These are phyloP conservation scores for Xiphorhynchus erythropygius DNA, from an alignment of 2,797 vertebrate genomes.

Conservation along the genomic window DNA sequence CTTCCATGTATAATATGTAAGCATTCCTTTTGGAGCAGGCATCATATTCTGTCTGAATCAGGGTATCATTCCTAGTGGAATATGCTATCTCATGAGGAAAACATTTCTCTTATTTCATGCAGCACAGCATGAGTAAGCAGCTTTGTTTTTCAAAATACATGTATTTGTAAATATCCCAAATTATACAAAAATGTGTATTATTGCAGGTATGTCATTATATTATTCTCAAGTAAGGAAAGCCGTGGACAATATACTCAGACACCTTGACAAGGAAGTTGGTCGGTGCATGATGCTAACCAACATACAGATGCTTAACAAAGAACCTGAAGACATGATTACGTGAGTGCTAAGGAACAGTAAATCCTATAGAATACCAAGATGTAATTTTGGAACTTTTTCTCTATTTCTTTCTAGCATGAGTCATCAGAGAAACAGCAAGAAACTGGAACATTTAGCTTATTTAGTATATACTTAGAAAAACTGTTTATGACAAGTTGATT, in stretches of 20 bases:
- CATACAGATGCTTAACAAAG: slow-evolving; percentile 98
- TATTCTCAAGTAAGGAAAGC: slow-evolving; percentile 98
- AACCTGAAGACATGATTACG: slow-evolving; percentile 99
- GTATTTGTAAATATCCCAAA: not conserved
- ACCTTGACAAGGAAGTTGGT: slow-evolving; percentile 98
- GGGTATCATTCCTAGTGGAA: not conserved
- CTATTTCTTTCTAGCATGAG: not conserved
- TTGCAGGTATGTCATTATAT: slow-evolving; percentile 95
- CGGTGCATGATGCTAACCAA: slow-evolving; percentile 99
- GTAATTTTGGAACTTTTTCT: not conserved
- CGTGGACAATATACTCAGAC: slow-evolving; percentile 94
- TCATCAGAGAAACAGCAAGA: not conserved
- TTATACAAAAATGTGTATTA: not conserved
- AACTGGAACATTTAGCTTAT: not conserved
- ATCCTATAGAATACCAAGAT: not conserved
- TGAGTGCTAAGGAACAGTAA: slow-evolving; percentile 72
- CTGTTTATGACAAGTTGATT: not conserved
- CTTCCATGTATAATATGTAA: not conserved
- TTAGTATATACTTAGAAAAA: not conserved
- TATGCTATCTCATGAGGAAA: not conserved
- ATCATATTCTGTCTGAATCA: not conserved
- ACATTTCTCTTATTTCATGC: not conserved
- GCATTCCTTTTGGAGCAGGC: not conserved
- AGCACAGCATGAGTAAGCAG: not conserved
- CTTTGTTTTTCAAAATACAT: not conserved